These are phyloP conservation scores for Musca vetustissima DNA, from an alignment of 1,140 invertebrate species.

Conservation along the genomic window DNA sequence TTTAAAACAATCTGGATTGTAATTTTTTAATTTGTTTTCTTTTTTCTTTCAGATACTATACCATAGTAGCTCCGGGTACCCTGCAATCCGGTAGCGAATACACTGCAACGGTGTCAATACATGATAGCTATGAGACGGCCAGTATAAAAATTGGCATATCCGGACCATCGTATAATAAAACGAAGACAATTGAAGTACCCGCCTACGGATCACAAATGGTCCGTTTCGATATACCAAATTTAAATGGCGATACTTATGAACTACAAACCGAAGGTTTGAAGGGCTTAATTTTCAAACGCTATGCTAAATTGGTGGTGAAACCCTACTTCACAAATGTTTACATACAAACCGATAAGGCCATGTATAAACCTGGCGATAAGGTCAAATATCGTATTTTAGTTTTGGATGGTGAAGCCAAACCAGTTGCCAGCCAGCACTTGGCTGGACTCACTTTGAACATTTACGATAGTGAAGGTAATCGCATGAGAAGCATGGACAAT, in stretches of 20 bases:
- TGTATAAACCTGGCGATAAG: conserved; percentile 86
- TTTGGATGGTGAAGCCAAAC: conserved; percentile 67
- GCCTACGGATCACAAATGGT: conserved; percentile 67
- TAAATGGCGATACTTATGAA: conserved; percentile 77
- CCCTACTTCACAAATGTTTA: conserved; percentile 54
- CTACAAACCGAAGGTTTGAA: conserved; percentile 71
- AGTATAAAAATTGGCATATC: conserved; percentile 72
- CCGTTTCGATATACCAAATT: conserved; percentile 74
- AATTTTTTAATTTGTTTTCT: no score
- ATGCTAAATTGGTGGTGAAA: conserved; percentile 68
- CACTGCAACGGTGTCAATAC: conserved; percentile 74
- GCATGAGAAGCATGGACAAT: conserved; percentile 73
- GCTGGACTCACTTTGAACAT: neutral
- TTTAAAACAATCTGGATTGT: no score
- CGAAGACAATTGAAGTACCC: conserved; percentile 65
- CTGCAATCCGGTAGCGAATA: conserved; percentile 81
- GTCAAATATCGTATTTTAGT: conserved; percentile 83
- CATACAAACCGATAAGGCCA: conserved; percentile 90
- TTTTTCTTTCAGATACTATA: conserved; percentile 59
- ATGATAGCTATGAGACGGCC: conserved; percentile 63
- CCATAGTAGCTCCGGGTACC: conserved; percentile 76
- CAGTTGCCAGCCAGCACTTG: conserved; percentile 28
- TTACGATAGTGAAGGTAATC: conserved; percentile 26
- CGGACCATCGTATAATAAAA: conserved; percentile 69
- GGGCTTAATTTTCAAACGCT: conserved; percentile 67